Evolutionary conservation across 53 echinoderm and acorn worm species (phyloP), one percentile per base, ranked within the genome.

Genomic region (Stichopus horrens): DNA sequence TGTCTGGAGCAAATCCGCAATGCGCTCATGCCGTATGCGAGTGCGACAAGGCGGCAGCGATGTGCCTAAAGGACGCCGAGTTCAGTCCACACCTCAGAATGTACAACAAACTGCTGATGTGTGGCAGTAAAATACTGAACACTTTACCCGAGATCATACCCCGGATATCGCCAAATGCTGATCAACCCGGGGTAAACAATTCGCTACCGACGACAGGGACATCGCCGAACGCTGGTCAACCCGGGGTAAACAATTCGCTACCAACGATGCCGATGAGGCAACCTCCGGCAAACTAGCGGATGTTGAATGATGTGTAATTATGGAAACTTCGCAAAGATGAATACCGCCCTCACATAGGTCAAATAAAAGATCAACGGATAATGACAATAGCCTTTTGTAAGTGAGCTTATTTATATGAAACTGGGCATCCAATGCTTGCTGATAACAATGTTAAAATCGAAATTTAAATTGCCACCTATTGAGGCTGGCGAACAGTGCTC

Each of bases 11-110:
- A 78, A 79, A 89, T 52, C 78, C 79, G 9, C 23, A 21, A 5
- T 89, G 89, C 58, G 89, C 89, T 22, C 52, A 58, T 9, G 89
- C 89, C 6, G 65, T 89, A 8, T 89, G 89, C 56, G 89, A 89
- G 58, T 89, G 89, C 53, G 89, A 89, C 89, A 54, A 51, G 14
- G 65, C 10, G 13, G 77, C 89, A 21, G 89, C 89, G 7, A 18
- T 79, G 10, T 89, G 89, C 63, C 79, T 89, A 54, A 14, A 37
- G n/a, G 60, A 13, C 21, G 77, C 76, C 67, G 79, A 77, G 56
- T 77, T 80, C 59, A 77, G 79, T 78, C 77, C 77, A 21, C 3
- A 22, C 5, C 20, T 22, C 53, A 86, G 86, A 55, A 73, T 86
- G 86, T 86, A 86, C 73, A 86, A 68, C 74, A 86, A 86, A 53